These are phyloP conservation scores for Netelia inedita DNA, from an alignment of 2,888 invertebrate genomes.

Conservation along the genomic window DNA sequence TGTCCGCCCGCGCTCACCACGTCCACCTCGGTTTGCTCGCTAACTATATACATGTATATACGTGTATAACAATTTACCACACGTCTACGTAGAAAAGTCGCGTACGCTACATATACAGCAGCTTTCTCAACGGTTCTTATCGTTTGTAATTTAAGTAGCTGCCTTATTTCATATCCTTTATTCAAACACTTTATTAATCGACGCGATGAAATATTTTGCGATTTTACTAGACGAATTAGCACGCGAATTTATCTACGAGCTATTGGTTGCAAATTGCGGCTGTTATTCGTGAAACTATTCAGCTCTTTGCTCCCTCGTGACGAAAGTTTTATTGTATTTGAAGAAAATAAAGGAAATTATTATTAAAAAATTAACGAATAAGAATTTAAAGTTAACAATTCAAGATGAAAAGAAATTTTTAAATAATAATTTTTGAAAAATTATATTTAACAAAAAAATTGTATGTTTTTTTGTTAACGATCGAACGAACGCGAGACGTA, in stretches of 20 bases:
- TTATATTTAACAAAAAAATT: background rate
- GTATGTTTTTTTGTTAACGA: background rate
- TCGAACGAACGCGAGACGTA: background rate
- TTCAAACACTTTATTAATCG: slow-evolving; percentile 35
- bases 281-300: too few relatives aligned
- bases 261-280: too few relatives aligned
- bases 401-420: background rate
- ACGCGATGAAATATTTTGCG: background rate
- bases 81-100: background rate
- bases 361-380: too few relatives aligned
- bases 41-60: slow-evolving; percentile 9
- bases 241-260: too few relatives aligned
- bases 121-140: slow-evolving; percentile 33
- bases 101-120: slow-evolving; percentile 11
- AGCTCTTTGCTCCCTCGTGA: too few relatives aligned
- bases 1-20: slow-evolving; percentile 29
- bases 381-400: background rate
- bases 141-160: background rate
- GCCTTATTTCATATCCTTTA: slow-evolving; percentile 22
- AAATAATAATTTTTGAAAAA: background rate
- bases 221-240: background rate
- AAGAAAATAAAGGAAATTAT: too few relatives aligned
- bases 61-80: background rate
- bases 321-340: too few relatives aligned
- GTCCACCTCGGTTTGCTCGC: slow-evolving; percentile 14